Evolutionary conservation across 2,888 invertebrate genomes (phyloP).

Genomic region (Conomelus anceps): DNA sequence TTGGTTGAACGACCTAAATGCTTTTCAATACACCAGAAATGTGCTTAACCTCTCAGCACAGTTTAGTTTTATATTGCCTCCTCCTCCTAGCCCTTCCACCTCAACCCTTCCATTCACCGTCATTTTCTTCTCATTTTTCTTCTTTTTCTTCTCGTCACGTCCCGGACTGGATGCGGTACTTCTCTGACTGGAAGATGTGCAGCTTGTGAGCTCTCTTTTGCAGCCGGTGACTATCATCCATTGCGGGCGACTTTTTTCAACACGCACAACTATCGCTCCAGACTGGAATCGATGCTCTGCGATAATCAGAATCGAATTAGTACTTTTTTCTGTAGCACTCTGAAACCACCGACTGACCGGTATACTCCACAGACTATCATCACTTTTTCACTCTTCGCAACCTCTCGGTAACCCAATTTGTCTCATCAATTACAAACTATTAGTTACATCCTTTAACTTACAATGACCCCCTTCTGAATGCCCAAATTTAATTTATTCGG

Average conservation of each 20-base stretch:
- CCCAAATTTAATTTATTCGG: background rate
- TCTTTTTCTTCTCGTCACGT: background rate
- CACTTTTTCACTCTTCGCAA: background rate
- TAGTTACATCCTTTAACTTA: background rate
- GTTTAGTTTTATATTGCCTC: background rate
- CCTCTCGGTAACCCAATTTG: background rate
- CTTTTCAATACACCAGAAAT: background rate
- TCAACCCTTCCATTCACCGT: background rate
- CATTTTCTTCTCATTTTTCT: background rate
- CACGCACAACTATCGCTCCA: no score
- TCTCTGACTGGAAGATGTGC: background rate
- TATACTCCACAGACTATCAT: background rate
- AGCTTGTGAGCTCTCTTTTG: background rate
- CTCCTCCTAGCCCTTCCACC: background rate
- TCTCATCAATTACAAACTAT: background rate
- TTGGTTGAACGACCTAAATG: background rate
- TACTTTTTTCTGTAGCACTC: background rate
- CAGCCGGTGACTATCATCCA: background rate
- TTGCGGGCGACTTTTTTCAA: background rate
- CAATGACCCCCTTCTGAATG: background rate
- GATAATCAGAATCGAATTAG: background rate
- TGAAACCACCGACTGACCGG: background rate
- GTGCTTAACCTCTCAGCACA: background rate
- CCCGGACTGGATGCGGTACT: background rate
- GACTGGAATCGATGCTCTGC: background rate